Percentiles rank a stretch among this genome's conserved stretches.
Evolutionary conservation across 2,888 invertebrate genomes (phyloP).

Genomic region (Quadriops clusia): DNA sequence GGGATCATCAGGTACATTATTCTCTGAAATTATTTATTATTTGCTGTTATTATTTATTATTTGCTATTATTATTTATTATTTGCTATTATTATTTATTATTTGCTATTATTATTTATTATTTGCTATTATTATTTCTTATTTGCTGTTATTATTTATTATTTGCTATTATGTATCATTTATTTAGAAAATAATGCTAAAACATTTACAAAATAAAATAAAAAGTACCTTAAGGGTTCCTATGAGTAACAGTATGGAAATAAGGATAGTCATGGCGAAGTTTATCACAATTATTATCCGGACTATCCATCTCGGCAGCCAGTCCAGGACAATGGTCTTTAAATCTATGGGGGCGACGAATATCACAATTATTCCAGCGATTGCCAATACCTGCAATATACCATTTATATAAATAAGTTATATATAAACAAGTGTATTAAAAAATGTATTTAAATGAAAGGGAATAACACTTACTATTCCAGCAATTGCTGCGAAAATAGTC

Average conservation of each 20-base stretch:
- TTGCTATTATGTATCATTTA: no score
- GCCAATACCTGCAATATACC: slow-evolving; percentile 44
- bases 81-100: no score
- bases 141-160: no score
- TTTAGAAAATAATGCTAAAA: no score
- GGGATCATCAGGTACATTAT: slow-evolving; percentile 67
- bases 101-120: no score
- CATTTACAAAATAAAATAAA: slow-evolving; percentile 6
- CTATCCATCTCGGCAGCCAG: slow-evolving; percentile 55
- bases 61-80: no score
- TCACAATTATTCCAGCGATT: slow-evolving; percentile 54
- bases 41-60: background rate
- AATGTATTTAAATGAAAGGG: no score
- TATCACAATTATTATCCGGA: slow-evolving; percentile 66
- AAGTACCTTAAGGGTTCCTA: slow-evolving; percentile 63
- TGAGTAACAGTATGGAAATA: slow-evolving; percentile 62
- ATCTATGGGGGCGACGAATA: slow-evolving; percentile 53
- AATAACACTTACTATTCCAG: slow-evolving; percentile 54
- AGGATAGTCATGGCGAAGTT: slow-evolving; percentile 74
- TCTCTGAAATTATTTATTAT: slow-evolving; percentile 1
- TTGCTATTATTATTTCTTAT: no score
- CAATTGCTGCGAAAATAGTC: slow-evolving; percentile 57
- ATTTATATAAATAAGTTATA: slow-evolving; percentile 4
- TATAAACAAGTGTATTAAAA: no score
- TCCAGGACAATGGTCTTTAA: slow-evolving; percentile 71